Base-by-base conservation (phyloP, 2,113 vertebrate species). In the Mustelus asterias region DNA sequence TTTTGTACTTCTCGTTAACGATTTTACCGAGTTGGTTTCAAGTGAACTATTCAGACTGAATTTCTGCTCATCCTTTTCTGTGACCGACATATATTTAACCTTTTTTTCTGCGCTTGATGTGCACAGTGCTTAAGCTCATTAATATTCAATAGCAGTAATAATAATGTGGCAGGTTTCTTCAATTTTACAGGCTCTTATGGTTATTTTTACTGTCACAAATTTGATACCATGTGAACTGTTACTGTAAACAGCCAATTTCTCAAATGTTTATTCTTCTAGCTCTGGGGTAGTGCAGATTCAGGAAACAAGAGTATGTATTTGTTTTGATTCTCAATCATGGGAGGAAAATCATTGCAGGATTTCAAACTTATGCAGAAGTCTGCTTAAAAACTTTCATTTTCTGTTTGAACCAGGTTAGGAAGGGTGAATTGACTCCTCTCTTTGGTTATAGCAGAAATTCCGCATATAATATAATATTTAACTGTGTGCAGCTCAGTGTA, bases 191-290 rank as follows among this genome's bases (percentile, higher is more conserved):
- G n/a, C 41, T 70, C 63, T 67, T 29, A 67, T 48, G 37, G 65
- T 94, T 94, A 94, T 94, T 70, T 94, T 70, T 94, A 18, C 93
- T 94, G 65, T 67, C 37, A 90, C 24, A 70, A 67, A 41, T 44
- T 41, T 44, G 18, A 94, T 69, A 70, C 7, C 37, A 44, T 22
- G 26, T 24, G 67, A 69, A n/a, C 93, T 70, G 18, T 70, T 94
- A 70, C 24, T 48, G 65, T 44, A 94, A 70, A 65, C 93, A 70
- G 63, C 9, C 65, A 44, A 41, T 69, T 67, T 70, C 93, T 29
- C 29, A 16, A 69, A 69, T 41, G 3, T 0, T 67, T 67, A 65
- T 65, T 65, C 20, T 93, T 16, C 67, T 93, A 65, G 60, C 63
- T 37, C 90, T 11, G 22, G 2, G 93, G 20, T 94, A 24, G n/a